Conservation (phyloP, 2,797 vertebrate species). For the Garrulus glandarius region DNA sequence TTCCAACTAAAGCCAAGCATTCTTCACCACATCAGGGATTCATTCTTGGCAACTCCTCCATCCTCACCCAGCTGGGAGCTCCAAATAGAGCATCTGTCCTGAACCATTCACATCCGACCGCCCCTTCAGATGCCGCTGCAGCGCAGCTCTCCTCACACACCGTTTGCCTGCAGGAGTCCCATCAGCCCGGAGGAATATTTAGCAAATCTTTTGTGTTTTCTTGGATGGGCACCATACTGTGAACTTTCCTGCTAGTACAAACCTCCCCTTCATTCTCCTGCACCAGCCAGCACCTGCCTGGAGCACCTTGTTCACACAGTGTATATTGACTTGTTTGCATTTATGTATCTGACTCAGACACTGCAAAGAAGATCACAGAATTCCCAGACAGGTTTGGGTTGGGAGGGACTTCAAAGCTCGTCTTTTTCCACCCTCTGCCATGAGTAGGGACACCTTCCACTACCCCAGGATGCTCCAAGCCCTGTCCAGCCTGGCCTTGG, state of each 20-base stretch:
- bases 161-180: neutral
- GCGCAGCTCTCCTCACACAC: neutral
- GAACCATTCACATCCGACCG: fast-evolving
- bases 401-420: neutral
- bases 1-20: neutral
- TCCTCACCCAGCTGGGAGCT: neutral
- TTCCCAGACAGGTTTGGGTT: neutral
- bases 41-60: neutral
- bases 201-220: neutral
- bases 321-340: neutral
- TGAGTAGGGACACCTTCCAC: neutral
- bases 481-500: neutral
- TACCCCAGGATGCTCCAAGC: neutral
- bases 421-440: neutral
- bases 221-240: neutral
- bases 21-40: neutral
- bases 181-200: neutral
- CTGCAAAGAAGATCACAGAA: neutral
- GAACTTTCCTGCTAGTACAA: neutral
- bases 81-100: neutral
- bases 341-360: neutral
- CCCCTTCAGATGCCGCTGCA: neutral
- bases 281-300: neutral
- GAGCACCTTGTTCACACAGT: neutral
- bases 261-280: neutral